Base-by-base conservation (phyloP, 2,888 invertebrate genomes). In the Tricholauxania praeusta region DNA sequence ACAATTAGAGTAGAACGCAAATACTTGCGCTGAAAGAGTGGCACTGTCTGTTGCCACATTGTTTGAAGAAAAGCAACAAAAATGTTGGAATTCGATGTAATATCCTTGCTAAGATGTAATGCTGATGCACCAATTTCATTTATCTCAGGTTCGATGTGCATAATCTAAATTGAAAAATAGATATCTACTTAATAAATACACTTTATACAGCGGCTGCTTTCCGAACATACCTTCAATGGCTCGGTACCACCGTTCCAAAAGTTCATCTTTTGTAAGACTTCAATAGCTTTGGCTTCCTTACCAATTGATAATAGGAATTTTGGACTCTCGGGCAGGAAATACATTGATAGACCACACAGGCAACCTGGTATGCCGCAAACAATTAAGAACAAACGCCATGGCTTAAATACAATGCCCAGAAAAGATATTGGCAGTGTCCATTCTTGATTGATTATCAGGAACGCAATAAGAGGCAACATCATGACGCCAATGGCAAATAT, bases 331-430 rank as follows among this genome's bases (percentile, higher is more conserved):
- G 86, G 86, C 28, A 86, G 71, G 15, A 79, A 71, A 22, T 80
- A 74, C 22, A 86, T 75, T 5, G 80, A 76, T 2, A 83, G 12
- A 0, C 83, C 82, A 12, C 83, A 81, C 3, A 84, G 14, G 17
- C 85, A 78, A 51, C 84, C 82, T 3, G 85, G 84, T 19, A 84
- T 57, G 14, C 85, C 82, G 72, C 84, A 84, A 17, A 83, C 79
- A 12, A 84, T 66, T 51, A 86, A 70, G 75, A 84, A 86, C 5
- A 86, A 71, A 14, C 86, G 80, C 87, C 87, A 87, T 5, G 86
- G 83, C 51, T 83, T 84, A 64, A 81, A 86, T 5, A 76, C 77
- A 7, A 85, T 78, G 52, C 78, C 81, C 28, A 85, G 57, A n/a
- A 81, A 75, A 0, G 80, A 76, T 19, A 85, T 74, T 8, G 80